phyloP scores from a whole-genome alignment of 1,140 invertebrate species.

The Myzus persicae region DNA sequence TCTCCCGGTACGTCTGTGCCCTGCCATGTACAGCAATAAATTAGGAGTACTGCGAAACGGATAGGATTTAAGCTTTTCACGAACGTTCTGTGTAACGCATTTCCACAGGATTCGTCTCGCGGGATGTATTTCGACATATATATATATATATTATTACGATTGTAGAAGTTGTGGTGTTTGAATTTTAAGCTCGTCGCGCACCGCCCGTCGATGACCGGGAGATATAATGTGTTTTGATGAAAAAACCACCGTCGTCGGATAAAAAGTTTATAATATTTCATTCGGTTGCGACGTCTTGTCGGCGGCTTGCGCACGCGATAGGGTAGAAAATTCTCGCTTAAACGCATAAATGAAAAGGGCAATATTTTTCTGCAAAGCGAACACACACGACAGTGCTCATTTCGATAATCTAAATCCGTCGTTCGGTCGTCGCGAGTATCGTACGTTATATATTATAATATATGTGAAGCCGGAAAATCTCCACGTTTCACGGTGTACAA shows the following conservation, averaged over 20 bases:
- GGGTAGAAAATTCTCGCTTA: background rate
- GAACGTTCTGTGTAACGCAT: background rate
- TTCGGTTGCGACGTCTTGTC: background rate
- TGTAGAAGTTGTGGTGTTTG: background rate
- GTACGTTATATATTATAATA: too few species aligned
- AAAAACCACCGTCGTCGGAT: background rate
- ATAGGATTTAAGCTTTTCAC: background rate
- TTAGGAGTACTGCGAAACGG: background rate
- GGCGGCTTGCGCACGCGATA: background rate
- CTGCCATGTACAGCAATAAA: background rate
- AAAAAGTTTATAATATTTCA: background rate
- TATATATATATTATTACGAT: too few species aligned
- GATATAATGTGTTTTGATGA: background rate
- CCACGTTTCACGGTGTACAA: background rate
- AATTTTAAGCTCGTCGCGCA: background rate
- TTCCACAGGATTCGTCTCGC: background rate
- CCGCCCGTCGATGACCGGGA: background rate
- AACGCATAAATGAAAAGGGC: background rate
- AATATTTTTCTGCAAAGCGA: background rate
- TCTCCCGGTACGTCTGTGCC: background rate
- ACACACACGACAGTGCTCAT: background rate
- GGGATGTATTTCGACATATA: background rate
- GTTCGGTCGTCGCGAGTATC: background rate
- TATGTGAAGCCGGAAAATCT: background rate
- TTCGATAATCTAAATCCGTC: background rate